Conservation (phyloP, 2,888 invertebrate species). For the Sycophila texana region DNA sequence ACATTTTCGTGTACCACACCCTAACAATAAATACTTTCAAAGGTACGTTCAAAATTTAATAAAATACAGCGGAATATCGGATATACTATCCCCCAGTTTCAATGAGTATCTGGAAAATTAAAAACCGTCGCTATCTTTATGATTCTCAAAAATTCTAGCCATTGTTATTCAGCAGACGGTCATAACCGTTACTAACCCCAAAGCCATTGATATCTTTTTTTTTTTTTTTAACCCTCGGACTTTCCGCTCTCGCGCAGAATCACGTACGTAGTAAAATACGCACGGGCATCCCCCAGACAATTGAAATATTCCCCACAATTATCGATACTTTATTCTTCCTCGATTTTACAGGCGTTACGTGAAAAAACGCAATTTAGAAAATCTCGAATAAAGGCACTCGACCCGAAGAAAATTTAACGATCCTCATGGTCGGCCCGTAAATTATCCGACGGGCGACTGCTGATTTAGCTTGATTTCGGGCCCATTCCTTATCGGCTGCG, state of each 20-base stretch:
- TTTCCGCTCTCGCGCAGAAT: background rate
- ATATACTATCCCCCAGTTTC: slow-evolving; percentile 12
- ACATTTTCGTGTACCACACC: background rate
- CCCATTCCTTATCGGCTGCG: no score
- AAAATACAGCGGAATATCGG: background rate
- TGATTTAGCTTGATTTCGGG: no score
- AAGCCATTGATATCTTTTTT: slow-evolving; percentile 25
- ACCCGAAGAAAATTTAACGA: no score
- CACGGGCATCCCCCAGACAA: background rate
- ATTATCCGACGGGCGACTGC: no score
- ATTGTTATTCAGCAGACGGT: slow-evolving; percentile 36
- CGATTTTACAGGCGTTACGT: background rate
- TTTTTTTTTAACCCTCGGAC: slow-evolving; percentile 18
- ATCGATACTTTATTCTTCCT: slow-evolving; percentile 4
- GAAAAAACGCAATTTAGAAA: background rate
- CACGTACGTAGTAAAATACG: slow-evolving; percentile 23
- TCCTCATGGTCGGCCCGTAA: no score
- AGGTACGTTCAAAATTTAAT: background rate
- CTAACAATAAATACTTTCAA: background rate
- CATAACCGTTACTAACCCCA: slow-evolving; percentile 35
- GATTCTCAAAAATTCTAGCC: slow-evolving; percentile 37
- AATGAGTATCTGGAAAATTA: slow-evolving; percentile 40
- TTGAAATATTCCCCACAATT: slow-evolving; percentile 26
- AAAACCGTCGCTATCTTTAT: slow-evolving; percentile 30
- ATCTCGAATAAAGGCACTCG: no score